Evolutionary conservation across 2,113 vertebrate genomes (phyloP).

Genomic region (Tychaedon coryphoeus): DNA sequence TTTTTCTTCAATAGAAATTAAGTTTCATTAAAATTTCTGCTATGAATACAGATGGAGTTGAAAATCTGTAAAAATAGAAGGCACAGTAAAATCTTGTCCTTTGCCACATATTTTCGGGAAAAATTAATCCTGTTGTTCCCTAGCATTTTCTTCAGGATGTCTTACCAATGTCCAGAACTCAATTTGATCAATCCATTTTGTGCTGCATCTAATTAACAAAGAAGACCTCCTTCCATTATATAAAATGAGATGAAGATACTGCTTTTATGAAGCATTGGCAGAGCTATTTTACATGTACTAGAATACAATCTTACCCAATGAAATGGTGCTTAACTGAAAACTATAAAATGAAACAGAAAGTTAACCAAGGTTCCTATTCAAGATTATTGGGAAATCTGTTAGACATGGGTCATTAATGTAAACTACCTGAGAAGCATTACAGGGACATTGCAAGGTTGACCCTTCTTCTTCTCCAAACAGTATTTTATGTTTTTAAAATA

Average conservation of each 20-base stretch:
- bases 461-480: not conserved
- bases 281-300: not conserved
- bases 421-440: not conserved
- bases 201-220: not conserved
- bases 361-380: constrained; percentile 18
- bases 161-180: not conserved
- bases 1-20: not conserved
- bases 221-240: not conserved
- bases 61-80: not conserved
- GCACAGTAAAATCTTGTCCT: not conserved
- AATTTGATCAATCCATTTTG: not conserved
- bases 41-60: not conserved
- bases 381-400: constrained; percentile 35
- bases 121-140: not conserved
- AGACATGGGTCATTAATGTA: constrained; percentile 24
- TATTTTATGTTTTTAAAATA: constrained; percentile 28
- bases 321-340: constrained; percentile 34
- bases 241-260: not conserved
- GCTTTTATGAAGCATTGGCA: not conserved
- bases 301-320: not conserved
- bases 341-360: constrained; percentile 41
- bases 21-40: not conserved
- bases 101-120: not conserved
- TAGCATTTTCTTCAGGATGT: not conserved
- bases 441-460: not conserved